Evolutionary conservation across 2,888 invertebrate genomes (phyloP), one percentile per base, ranked within the genome.

Genomic region (Branchellion lobata): DNA sequence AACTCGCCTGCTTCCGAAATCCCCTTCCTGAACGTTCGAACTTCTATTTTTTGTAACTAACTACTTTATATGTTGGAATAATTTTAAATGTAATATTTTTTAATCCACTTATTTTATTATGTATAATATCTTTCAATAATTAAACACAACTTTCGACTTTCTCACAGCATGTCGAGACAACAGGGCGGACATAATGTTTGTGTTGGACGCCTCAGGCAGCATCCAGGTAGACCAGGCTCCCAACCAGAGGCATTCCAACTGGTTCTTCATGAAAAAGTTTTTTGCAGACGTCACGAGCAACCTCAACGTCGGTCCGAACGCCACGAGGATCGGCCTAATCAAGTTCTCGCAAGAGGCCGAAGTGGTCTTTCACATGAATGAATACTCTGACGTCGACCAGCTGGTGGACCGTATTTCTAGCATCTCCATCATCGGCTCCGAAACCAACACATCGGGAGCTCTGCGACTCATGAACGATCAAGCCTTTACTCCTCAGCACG

Each of bases 141-240:
- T n/a, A n/a, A n/a, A n/a, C n/a, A n/a, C n/a, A n/a, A n/a, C n/a
- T n/a, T n/a, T n/a, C n/a, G n/a, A n/a, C 40, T 18, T 2, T 29
- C 74, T n/a, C 3, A 47, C 80, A 80, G 80, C 80, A 3, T 80
- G 80, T 8, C 24, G 51, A 36, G 77, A 80, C 53, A 24, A 53
- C 1, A 31, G 77, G 40, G 76, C 77, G 0, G 80, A 80, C 34
- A 34, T 80, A 21, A 71, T 77, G 24, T 80, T 80, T 47, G 53
- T 80, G 21, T 40, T 80, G 57, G 80, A 80, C 29, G 68, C 80
- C 27, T 80, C 80, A 18, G 80, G 80, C n/a, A 80, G 80, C 77
- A 76, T 80, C 33, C n/a, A 47, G 27, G 29, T 71, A 21, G 27
- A 68, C 34, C 61, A 68, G 24, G 5, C 14, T 29, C 71, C 21